Percentiles rank a stretch among this genome's conserved stretches.
Evolutionary conservation across 1,140 invertebrate genomes (phyloP).

Genomic region (Hyposmocoma kahamanoa): DNA sequence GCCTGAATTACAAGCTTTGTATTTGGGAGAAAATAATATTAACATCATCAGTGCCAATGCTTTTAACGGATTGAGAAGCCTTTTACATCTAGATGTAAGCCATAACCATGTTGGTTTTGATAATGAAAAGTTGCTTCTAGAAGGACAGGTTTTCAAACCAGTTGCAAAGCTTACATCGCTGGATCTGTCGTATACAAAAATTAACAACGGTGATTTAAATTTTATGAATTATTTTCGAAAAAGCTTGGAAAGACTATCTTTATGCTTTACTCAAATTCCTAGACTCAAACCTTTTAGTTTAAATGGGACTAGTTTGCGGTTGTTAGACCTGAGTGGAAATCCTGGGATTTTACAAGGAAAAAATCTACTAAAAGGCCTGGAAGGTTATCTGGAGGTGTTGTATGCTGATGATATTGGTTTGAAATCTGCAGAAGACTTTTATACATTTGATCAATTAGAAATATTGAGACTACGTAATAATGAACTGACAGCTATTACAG

Average conservation of each 20-base stretch:
- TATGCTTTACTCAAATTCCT: slow-evolving; percentile 66
- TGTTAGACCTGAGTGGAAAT: slow-evolving; percentile 74
- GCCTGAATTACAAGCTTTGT: slow-evolving; percentile 57
- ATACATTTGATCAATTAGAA: slow-evolving; percentile 49
- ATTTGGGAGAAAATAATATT: slow-evolving; percentile 72
- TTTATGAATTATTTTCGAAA: slow-evolving; percentile 46
- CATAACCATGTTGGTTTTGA: slow-evolving; percentile 48
- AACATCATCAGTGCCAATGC: slow-evolving; percentile 45
- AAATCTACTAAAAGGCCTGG: slow-evolving; percentile 43
- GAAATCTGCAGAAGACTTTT: slow-evolving; percentile 43
- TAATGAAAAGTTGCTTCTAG: slow-evolving; percentile 17
- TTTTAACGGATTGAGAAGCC: slow-evolving; percentile 45
- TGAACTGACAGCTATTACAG: slow-evolving; percentile 51
- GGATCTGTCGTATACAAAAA: slow-evolving; percentile 69
- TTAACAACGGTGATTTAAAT: slow-evolving; percentile 46
- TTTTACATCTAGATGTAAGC: slow-evolving; percentile 73
- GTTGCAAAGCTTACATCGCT: slow-evolving; percentile 57
- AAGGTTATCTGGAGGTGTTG: slow-evolving; percentile 58
- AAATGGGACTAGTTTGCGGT: slow-evolving; percentile 50
- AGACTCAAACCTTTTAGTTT: slow-evolving; percentile 49
- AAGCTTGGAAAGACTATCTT: slow-evolving; percentile 62
- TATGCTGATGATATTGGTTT: slow-evolving; percentile 62
- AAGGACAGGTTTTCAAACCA: slow-evolving; percentile 48
- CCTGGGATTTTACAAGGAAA: slow-evolving; percentile 21
- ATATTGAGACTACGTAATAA: slow-evolving; percentile 62